phyloP scores from a whole-genome alignment of 2,113 vertebrate genomes.

The Tapirus terrestris region DNA sequence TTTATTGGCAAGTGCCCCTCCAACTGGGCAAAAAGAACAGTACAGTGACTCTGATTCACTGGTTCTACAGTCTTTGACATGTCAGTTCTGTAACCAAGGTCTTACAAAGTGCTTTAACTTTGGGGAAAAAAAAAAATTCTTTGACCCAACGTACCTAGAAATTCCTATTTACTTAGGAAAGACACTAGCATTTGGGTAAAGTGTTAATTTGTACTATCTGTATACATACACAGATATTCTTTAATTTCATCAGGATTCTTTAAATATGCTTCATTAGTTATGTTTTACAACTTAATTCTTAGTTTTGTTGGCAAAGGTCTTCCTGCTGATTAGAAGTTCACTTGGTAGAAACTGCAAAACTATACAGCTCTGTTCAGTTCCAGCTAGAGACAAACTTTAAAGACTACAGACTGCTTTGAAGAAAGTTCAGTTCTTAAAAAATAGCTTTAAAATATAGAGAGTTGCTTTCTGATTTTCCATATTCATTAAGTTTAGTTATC shows the following conservation, averaged over 20 bases:
- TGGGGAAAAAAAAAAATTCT: background rate
- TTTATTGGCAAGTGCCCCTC: background rate
- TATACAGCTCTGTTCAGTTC: background rate
- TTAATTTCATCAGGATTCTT: conserved; percentile 21
- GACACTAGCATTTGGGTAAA: background rate
- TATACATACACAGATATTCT: background rate
- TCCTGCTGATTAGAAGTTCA: background rate
- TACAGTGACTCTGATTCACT: background rate
- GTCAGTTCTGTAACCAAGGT: background rate
- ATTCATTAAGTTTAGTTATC: conserved; percentile 25
- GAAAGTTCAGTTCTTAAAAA: conserved; percentile 39
- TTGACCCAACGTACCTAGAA: background rate
- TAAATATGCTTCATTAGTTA: background rate
- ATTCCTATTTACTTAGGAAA: conserved; percentile 13
- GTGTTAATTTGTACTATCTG: background rate
- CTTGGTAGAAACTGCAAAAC: background rate
- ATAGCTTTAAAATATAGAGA: conserved; percentile 21
- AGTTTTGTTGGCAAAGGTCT: conserved; percentile 24
- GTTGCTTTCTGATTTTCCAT: conserved; percentile 25
- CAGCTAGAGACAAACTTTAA: conserved; percentile 15
- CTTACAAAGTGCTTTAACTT: background rate
- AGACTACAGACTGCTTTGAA: background rate
- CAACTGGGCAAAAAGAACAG: background rate
- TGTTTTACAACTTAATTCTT: background rate
- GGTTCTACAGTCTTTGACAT: background rate